phyloP scores from a whole-genome alignment of 1,140 invertebrate species.

The Ceratosolen fusciceps region DNA sequence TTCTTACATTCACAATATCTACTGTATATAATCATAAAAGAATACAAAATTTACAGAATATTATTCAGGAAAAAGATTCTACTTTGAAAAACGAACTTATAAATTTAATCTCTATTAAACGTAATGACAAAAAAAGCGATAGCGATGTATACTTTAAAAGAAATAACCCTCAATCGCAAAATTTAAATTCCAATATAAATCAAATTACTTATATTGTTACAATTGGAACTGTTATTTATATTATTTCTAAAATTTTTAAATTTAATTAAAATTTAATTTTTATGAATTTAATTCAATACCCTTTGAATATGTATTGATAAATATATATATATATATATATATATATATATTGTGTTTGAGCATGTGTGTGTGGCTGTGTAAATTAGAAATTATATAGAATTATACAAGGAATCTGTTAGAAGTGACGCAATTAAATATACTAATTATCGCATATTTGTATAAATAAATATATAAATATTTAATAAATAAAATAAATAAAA shows the following conservation, averaged over 20 bases:
- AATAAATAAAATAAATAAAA: too few species aligned
- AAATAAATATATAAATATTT: too few species aligned
- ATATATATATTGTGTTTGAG: too few species aligned
- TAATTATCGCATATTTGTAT: too few species aligned
- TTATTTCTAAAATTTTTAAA: slow-evolving; percentile 41
- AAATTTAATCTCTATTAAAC: too few species aligned
- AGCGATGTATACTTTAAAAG: too few species aligned
- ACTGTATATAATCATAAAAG: slow-evolving; percentile 66
- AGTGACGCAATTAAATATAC: too few species aligned
- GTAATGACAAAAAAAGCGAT: not conserved
- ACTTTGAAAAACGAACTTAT: slow-evolving; percentile 49
- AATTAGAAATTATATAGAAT: too few species aligned
- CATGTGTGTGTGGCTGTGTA: too few species aligned
- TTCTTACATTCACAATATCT: slow-evolving; percentile 62
- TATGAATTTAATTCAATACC: too few species aligned
- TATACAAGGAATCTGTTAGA: too few species aligned
- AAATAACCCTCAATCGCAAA: not conserved
- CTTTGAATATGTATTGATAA: not conserved
- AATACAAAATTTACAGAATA: slow-evolving; percentile 58
- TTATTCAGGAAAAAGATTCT: slow-evolving; percentile 54
- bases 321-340: not conserved
- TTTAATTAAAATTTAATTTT: too few species aligned
- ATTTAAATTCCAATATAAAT: not conserved
- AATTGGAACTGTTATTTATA: slow-evolving; percentile 36
- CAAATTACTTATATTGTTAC: not conserved